Conservation (phyloP, 2,797 vertebrate genomes). For the Neosalanx taihuensis region DNA sequence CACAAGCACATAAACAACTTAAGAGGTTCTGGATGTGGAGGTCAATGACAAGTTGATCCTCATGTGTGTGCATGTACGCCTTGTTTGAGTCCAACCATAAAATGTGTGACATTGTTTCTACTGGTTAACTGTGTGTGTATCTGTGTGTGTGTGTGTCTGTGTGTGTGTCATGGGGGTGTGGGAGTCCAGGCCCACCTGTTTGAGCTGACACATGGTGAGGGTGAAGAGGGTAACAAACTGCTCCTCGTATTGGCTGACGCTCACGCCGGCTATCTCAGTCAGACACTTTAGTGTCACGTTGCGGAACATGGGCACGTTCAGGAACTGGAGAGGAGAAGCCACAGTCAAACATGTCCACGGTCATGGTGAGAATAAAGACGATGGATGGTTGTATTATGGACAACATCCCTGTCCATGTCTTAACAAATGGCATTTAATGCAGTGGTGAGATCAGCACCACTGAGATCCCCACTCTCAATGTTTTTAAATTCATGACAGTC, state of each 20-base stretch:
- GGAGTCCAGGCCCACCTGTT: constrained; percentile 78
- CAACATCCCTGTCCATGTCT: not conserved
- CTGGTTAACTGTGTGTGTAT: not conserved
- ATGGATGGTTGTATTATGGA: not conserved
- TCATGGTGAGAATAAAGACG: not conserved
- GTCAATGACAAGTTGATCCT: not conserved
- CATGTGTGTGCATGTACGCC: not conserved
- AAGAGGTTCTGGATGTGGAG: not conserved
- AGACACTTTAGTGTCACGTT: constrained; percentile 97
- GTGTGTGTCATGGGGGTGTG: not conserved
- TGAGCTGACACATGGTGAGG: constrained; percentile 96
- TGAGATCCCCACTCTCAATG: not conserved
- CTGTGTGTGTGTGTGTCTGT: not conserved
- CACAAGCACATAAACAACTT: not conserved
- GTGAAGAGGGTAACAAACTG: constrained; percentile 96
- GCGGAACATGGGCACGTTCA: constrained; percentile 98
- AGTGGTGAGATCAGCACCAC: too few relatives aligned
- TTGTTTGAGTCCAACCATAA: not conserved
- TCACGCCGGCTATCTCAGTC: constrained; percentile 97
- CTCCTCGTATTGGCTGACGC: constrained; percentile 96
- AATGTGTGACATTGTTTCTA: not conserved
- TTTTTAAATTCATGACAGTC: not conserved
- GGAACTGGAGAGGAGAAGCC: constrained; percentile 73
- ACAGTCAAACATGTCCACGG: not conserved
- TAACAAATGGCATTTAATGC: too few relatives aligned